phyloP scores from a whole-genome alignment of 2,797 vertebrate genomes.

The Tokudaia muenninki region DNA sequence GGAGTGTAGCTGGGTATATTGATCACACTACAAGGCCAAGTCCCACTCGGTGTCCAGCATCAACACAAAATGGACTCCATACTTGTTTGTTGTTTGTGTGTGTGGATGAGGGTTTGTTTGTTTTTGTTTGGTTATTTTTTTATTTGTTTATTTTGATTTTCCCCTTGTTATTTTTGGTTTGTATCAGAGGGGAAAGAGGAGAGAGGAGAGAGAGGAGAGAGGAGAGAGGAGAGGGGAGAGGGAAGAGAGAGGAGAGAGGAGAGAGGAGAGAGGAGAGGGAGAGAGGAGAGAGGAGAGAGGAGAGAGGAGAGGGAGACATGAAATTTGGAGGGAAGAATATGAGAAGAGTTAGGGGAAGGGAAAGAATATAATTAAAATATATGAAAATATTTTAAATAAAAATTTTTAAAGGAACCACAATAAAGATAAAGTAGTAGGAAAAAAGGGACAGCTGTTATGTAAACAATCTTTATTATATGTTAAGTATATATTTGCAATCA shows the following conservation, averaged over 20 bases:
- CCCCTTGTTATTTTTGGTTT: neutral
- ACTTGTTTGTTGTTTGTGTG: neutral
- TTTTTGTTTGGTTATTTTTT: neutral
- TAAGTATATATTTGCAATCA: constrained; percentile 3
- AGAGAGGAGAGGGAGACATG: no score
- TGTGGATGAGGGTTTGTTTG: neutral
- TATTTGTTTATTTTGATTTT: neutral
- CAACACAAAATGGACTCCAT: neutral
- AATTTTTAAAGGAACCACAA: neutral
- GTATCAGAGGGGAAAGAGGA: neutral
- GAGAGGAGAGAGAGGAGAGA: neutral
- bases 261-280: no score
- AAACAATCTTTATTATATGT: neutral
- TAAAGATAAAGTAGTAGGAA: neutral
- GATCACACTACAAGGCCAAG: neutral
- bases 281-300: no score
- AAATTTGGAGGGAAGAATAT: neutral
- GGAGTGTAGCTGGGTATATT: neutral
- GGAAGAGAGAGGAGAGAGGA: neutral
- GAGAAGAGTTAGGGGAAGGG: no score
- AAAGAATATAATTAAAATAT: neutral
- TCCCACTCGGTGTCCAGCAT: neutral
- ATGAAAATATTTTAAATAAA: neutral
- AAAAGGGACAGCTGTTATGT: neutral
- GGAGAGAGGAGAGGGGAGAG: no score